Evolutionary conservation across 2,797 vertebrate genomes (phyloP), one percentile per base, ranked within the genome.

Genomic region (Cephalopachus bancanus): DNA sequence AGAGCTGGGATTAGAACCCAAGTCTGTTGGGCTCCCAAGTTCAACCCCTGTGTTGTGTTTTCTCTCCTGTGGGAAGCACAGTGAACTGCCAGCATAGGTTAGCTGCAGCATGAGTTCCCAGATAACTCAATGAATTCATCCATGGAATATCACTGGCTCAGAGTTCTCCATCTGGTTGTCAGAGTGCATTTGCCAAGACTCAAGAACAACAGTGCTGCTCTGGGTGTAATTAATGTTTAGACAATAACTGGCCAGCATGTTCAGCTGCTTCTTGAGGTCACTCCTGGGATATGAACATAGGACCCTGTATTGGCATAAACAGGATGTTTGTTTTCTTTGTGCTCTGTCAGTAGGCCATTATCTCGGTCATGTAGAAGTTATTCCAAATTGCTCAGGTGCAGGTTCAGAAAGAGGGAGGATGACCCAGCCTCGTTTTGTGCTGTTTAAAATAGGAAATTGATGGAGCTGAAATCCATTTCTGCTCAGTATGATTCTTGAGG

Each of bases 221-320:
- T 95, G 95, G 95, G 96, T 7, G 7, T 97, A 96, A 97, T 97
- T 97, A 97, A 93, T 96, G 93, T 96, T 97, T 96, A 96, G 93
- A 97, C 94, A 97, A 93, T 97, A 97, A 96, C 71, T 59, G 96
- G 93, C 60, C 93, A 93, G 92, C 83, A 26, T 67, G 83, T 93
- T 93, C 96, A 97, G 95, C 95, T 97, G 96, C 91, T 98, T 96
- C 96, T 97, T 93, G 94, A 94, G 97, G 95, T 97, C 96, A 97
- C 89, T 95, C 86, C 91, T 96, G 55, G 91, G 95, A 83, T 95
- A 69, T 94, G 96, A 97, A 97, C 89, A 95, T 95, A 95, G 91
- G 96, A 96, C 86, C 89, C 60, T 37, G 51, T 78, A 57, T 93
- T 89, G 79, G 51, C 76, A 71, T 83, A 93, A 97, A 97, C 96